Conservation (phyloP, 1,140 invertebrate genomes). For the Nasonia giraulti region DNA sequence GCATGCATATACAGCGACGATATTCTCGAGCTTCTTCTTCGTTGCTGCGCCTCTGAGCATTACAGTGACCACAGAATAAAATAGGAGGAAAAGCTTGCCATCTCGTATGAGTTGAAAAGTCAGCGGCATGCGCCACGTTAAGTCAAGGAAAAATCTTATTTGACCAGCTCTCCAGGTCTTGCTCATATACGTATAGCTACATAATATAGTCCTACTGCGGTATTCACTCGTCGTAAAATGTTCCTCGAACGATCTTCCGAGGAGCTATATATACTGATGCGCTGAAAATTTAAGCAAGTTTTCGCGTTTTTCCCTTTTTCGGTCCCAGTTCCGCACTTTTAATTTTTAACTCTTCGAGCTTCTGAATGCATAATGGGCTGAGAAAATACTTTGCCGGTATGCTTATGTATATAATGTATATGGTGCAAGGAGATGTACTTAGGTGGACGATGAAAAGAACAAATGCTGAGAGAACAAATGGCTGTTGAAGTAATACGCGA, state of each 20-base stretch:
- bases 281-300: neutral
- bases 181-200: neutral
- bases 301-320: neutral
- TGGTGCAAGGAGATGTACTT: neutral
- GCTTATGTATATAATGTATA: neutral
- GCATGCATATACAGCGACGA: neutral
- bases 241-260: neutral
- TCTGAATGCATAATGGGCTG: slow-evolving; percentile 18
- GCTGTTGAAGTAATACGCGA: neutral
- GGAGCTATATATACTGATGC: neutral
- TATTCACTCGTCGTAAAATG: neutral
- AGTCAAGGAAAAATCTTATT: slow-evolving; percentile 8
- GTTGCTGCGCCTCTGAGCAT: neutral
- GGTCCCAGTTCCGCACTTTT: too few relatives aligned
- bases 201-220: neutral
- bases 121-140: neutral
- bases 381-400: neutral
- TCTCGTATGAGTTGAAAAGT: neutral
- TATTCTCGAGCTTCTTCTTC: neutral
- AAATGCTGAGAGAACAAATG: neutral
- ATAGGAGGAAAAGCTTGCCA: neutral
- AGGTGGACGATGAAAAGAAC: neutral
- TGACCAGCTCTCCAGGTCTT: neutral
- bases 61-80: neutral
- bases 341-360: neutral